Base-by-base conservation (phyloP, 53 echinoderm and acorn worm species). In the Actinopyga echinites region DNA sequence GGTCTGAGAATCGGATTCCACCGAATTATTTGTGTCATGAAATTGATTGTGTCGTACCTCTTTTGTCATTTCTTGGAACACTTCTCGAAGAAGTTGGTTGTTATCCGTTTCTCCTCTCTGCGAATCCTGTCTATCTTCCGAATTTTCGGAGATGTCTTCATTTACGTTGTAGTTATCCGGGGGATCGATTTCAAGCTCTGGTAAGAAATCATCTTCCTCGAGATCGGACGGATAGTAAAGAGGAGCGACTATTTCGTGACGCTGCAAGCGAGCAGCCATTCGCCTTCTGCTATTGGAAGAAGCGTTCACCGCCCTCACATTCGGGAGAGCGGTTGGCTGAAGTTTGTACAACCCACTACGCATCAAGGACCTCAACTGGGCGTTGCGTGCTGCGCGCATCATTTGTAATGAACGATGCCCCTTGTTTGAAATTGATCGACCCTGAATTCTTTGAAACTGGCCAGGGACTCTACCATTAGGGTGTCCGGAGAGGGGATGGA, bases 131-230 rank as follows among this genome's bases (percentile, higher is more conserved):
- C 81, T 81, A 23, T 38, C 56, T n/a, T 57, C 84, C 49, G 64
- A 84, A 56, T 84, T 52, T 64, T 83, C 74, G 57, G 31, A 26
- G 30, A 64, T 37, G 22, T 81, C 88, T 56, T 62, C 53, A 4
- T 38, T 55, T 29, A 57, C 83, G 56, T 74, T 60, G 69, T 91
- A 84, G 11, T 83, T 79, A 66, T 87, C 87, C 17, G 87, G 87
- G 36, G 83, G 87, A 45, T 91, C 91, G 8, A 79, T 87, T 79
- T 79, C 86, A 31, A 87, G 69, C 74, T 88, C 87, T 43, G 85
- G 80, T 15, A 80, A 74, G 57, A 65, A 40, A 52, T 83, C 83
- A 31, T 83, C 83, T 33, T 87, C 91, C 4, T 69, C 80, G 61
- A 58, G 21, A 10, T 77, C 77, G 21, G 77, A 77, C 29, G 49